phyloP scores from a whole-genome alignment of 2,888 invertebrate species.

The Platycnemis pennipes region DNA sequence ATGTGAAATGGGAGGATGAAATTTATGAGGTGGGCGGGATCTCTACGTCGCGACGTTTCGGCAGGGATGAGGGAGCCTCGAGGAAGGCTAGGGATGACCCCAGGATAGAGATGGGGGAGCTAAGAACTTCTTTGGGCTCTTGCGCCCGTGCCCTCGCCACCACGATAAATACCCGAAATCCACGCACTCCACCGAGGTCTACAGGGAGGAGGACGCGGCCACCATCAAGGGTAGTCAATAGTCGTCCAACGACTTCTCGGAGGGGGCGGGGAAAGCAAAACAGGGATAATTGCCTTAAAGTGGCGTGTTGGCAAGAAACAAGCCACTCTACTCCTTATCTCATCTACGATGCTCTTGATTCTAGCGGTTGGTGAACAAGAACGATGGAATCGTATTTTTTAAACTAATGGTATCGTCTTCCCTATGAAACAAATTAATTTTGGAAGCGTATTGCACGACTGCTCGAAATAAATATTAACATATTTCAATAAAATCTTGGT shows the following conservation, averaged over 20 bases:
- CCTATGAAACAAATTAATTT: too few relatives aligned
- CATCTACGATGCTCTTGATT: background rate
- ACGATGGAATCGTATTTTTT: background rate
- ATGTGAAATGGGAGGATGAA: constrained; percentile 38
- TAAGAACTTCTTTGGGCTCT: constrained; percentile 1
- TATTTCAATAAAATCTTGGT: too few relatives aligned
- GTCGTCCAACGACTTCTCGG: background rate
- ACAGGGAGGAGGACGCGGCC: background rate
- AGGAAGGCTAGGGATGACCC: background rate
- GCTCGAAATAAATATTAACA: too few relatives aligned
- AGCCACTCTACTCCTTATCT: too few relatives aligned
- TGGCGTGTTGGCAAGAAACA: background rate
- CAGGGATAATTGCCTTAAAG: background rate
- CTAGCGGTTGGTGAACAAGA: background rate
- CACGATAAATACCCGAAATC: constrained; percentile 20
- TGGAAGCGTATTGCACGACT: too few relatives aligned
- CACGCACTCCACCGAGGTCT: background rate
- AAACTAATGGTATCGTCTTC: too few relatives aligned
- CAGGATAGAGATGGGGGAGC: background rate
- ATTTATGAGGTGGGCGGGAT: constrained; percentile 12
- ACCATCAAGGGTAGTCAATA: background rate
- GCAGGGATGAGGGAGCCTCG: background rate
- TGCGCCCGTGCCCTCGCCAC: background rate
- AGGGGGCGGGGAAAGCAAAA: background rate
- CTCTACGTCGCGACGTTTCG: background rate